A percentile compares a stretch with the other conserved stretches of the same genome.
Conservation (phyloP, 2,113 vertebrate species). For the Oreotrochilus melanogaster region DNA sequence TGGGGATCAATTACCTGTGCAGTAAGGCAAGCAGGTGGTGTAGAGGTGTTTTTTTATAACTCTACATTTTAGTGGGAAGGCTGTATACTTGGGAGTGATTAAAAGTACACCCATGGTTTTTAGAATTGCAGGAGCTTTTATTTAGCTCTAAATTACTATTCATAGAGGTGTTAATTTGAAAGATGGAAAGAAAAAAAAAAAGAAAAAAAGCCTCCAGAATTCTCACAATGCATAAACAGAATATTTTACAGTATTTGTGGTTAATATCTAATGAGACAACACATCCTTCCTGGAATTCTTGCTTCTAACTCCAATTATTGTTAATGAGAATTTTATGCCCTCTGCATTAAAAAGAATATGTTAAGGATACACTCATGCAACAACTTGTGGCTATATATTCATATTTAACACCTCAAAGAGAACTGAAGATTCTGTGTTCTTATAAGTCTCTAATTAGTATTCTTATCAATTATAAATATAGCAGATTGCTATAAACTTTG, state of each 20-base stretch:
- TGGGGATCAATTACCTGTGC: background rate
- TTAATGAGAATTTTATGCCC: constrained; percentile 48
- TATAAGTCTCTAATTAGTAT: constrained; percentile 16
- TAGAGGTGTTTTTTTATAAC: background rate
- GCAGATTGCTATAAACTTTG: background rate
- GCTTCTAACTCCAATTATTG: constrained; percentile 26
- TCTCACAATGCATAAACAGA: constrained; percentile 22
- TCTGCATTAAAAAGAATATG: constrained; percentile 16
- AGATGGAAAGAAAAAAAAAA: background rate
- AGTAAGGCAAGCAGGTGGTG: background rate
- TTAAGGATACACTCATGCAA: background rate
- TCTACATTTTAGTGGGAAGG: background rate
- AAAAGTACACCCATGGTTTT: background rate
- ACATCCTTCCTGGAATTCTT: constrained; percentile 21
- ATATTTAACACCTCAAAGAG: constrained; percentile 1
- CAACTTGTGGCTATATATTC: background rate
- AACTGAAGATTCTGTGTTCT: background rate
- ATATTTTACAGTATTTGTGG: constrained; percentile 37
- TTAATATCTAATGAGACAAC: constrained; percentile 51
- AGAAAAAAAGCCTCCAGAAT: background rate
- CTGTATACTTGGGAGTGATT: background rate
- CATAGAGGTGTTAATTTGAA: background rate
- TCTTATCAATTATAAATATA: constrained; percentile 31
- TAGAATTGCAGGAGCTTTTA: background rate
- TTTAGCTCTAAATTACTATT: constrained; percentile 31